Base-by-base conservation (phyloP, 2,797 vertebrate genomes). In the Hydrolagus colliei region DNA sequence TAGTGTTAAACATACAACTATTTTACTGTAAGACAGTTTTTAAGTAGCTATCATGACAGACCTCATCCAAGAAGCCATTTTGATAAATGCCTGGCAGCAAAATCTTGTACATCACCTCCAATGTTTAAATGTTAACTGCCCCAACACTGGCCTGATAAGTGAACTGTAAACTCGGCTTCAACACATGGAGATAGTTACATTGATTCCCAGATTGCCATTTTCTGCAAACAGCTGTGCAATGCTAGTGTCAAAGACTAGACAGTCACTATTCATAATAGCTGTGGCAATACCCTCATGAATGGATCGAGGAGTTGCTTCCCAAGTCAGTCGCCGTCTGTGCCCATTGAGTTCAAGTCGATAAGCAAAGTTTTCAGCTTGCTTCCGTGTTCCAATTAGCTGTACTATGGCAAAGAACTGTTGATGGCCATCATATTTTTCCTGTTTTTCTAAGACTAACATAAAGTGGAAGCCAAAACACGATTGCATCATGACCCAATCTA, bases 401-500 rank as follows among this genome's bases (percentile, higher is more conserved):
- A 98, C 96, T 67, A 97, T 97, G 72, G 97, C 96, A 65, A 97
- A 97, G 94, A 98, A 98, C 91, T 97, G 97, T 93, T 97, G 96
- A 92, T 97, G 96, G 86, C 96, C 97, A 85, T 97, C 96, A 0
- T 97, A 98, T 77, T 97, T 98, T 88, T 97, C 96, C 92, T 97
- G 96, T 91, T 97, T 98, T 94, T 98, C 96, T 93, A 97, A 91
- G 20, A 98, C 96, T 89, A 97, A 91, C 96, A 97, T 97, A 92
- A 99, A 98, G 91, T 98, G 97, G 92, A 98, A 97, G 89, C 97
- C 97, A 87, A 99, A 98, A 90, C 97, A 98, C 41, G 97, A 98
- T 94, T 98, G 97, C 97, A 98, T 99, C 97, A 98, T 98, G 35
- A 99, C 97, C 97, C 97, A 99, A 96, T 99, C 97, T 89, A 98